phyloP scores from a whole-genome alignment of 2,797 vertebrate species.

The Amniataba percoides region DNA sequence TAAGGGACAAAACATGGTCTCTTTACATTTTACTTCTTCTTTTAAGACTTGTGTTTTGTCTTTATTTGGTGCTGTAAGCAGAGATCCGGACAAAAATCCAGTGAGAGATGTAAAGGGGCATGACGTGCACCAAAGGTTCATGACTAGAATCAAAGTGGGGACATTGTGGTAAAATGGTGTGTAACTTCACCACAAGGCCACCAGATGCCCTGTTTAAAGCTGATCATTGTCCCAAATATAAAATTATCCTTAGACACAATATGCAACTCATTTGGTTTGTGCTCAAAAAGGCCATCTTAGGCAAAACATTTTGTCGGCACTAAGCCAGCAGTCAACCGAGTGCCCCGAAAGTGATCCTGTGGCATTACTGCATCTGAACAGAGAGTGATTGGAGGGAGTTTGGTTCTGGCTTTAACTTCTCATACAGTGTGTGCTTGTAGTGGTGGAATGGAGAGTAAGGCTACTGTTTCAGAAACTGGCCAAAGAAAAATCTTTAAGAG shows the following conservation, averaged over 20 bases:
- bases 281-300: neutral
- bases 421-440: too few species aligned
- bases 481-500: neutral
- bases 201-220: neutral
- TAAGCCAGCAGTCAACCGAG: neutral
- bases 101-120: neutral
- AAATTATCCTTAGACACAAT: neutral
- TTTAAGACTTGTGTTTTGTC: neutral
- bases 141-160: neutral
- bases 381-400: conserved; percentile 2
- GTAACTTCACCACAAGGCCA: neutral
- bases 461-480: too few species aligned
- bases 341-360: neutral
- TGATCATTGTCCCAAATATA: neutral
- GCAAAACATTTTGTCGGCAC: neutral
- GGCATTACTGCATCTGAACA: neutral
- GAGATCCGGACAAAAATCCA: neutral
- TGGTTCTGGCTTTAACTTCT: neutral
- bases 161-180: neutral
- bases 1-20: neutral
- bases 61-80: neutral
- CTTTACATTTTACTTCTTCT: neutral
- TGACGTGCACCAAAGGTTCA: neutral
- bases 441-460: too few species aligned
- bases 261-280: neutral